These are phyloP conservation scores for Drosophila murphyi DNA, from an alignment of 1,140 invertebrate species.

Conservation along the genomic window DNA sequence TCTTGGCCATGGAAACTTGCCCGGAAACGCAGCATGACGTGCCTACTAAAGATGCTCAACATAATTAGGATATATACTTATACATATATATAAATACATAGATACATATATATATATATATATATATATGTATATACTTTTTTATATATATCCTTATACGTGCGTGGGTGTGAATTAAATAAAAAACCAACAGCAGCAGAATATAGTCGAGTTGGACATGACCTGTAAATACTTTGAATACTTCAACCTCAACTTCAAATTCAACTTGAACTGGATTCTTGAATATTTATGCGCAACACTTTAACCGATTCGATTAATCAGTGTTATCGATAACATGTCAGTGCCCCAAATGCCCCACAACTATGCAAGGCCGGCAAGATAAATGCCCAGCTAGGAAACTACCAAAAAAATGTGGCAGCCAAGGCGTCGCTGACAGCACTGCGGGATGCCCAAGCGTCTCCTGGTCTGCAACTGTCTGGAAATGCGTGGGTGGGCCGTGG, in stretches of 20 bases:
- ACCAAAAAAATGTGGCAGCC: constrained; percentile 40
- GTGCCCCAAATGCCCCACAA: constrained; percentile 20
- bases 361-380: constrained; percentile 38
- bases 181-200: constrained; percentile 3
- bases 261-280: not conserved
- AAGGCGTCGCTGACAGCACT: constrained; percentile 74
- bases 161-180: not conserved
- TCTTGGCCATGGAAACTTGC: constrained; percentile 28
- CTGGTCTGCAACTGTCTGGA: not conserved
- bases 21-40: constrained; percentile 53
- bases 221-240: not conserved
- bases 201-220: not conserved
- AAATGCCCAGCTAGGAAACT: constrained; percentile 48
- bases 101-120: not conserved
- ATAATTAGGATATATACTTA: constrained; percentile 47
- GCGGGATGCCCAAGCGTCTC: constrained; percentile 46
- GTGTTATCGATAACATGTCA: constrained; percentile 48
- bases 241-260: too few relatives aligned
- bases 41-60: constrained; percentile 20
- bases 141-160: not conserved
- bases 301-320: constrained; percentile 36
- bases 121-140: not conserved
- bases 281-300: not conserved
- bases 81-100: not conserved
- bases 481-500: not conserved